phyloP scores from a whole-genome alignment of 2,888 invertebrate species.

The Rhodophaea formosa region DNA sequence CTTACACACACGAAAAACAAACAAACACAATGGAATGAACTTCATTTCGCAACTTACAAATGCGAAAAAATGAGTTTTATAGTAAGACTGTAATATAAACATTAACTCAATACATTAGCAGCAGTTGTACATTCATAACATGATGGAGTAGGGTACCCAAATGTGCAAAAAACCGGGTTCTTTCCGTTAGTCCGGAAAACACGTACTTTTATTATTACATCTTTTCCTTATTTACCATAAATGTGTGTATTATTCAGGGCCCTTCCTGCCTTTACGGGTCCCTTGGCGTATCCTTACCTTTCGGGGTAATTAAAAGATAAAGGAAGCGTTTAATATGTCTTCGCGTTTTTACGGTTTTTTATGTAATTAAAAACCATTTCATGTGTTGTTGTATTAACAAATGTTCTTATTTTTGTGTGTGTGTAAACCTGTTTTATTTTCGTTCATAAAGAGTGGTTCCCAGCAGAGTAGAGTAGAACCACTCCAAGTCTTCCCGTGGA shows the following conservation, averaged over 20 bases:
- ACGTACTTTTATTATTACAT: conserved; percentile 13
- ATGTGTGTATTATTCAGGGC: conserved; percentile 11
- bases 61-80: too few species aligned
- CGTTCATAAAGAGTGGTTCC: too few species aligned
- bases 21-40: too few species aligned
- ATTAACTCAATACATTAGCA: too few species aligned
- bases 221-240: conserved; percentile 19
- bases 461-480: too few species aligned
- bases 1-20: too few species aligned
- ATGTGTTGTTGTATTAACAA: too few species aligned
- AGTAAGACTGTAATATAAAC: too few species aligned
- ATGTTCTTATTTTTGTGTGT: too few species aligned
- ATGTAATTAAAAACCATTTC: background rate
- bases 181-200: conserved; percentile 17
- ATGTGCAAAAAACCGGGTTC: conserved; percentile 3
- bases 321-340: conserved; percentile 2
- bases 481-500: too few species aligned
- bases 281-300: background rate
- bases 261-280: conserved; percentile 5
- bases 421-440: too few species aligned
- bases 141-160: background rate
- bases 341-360: background rate
- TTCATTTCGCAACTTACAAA: too few species aligned
- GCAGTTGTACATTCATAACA: background rate
- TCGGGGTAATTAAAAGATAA: conserved; percentile 11